These are phyloP conservation scores for Acanthosepion esculentum DNA, from an alignment of 2,888 invertebrate genomes.

Conservation along the genomic window DNA sequence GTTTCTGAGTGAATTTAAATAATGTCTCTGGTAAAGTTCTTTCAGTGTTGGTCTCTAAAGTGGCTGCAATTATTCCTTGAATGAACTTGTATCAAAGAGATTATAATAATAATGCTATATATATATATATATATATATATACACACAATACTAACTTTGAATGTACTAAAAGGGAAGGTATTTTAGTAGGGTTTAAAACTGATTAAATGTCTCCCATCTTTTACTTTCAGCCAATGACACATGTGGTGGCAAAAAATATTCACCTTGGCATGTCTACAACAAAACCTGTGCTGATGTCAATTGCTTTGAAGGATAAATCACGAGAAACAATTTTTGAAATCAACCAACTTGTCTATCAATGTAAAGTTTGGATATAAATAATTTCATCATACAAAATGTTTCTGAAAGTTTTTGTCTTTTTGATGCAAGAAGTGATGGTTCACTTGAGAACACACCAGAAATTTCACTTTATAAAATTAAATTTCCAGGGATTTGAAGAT, in stretches of 20 bases:
- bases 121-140: too few relatives aligned
- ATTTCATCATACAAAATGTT: not conserved
- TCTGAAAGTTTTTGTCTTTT: not conserved
- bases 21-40: too few relatives aligned
- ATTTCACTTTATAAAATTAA: not conserved
- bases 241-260: slow-evolving; percentile 69
- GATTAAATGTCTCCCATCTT: not conserved
- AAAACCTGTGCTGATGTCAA: slow-evolving; percentile 66
- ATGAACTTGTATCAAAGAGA: too few relatives aligned
- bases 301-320: slow-evolving; percentile 67
- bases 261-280: slow-evolving; percentile 60
- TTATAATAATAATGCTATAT: too few relatives aligned
- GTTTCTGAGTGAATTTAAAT: too few relatives aligned
- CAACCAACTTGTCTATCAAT: not conserved
- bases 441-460: too few relatives aligned
- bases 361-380: not conserved
- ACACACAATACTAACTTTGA: too few relatives aligned
- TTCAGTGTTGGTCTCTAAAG: too few relatives aligned
- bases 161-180: too few relatives aligned
- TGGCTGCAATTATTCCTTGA: too few relatives aligned
- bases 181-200: too few relatives aligned
- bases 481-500: too few relatives aligned
- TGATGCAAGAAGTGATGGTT: not conserved
- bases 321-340: slow-evolving; percentile 56
- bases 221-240: slow-evolving; percentile 65